Percentiles rank a stretch among this genome's conserved stretches.
These are phyloP conservation scores for Drosophila merina DNA, from an alignment of 2,888 invertebrate species.

Conservation along the genomic window DNA sequence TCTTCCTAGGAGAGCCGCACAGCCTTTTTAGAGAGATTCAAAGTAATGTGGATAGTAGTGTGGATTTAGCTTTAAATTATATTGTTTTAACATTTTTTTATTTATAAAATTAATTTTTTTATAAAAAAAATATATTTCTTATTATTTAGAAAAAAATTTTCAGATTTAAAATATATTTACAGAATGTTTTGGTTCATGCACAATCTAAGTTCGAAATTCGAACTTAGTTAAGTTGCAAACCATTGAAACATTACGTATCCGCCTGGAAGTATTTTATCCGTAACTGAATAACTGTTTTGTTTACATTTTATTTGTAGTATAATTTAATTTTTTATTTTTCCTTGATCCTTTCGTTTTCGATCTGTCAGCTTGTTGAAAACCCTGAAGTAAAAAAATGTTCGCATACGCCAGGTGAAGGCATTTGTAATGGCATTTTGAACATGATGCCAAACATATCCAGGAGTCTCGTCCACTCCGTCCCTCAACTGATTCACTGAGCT, in stretches of 20 bases:
- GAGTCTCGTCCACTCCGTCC: conserved; percentile 91
- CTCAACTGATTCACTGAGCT: conserved; percentile 92
- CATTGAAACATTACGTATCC: background rate
- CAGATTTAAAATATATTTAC: background rate
- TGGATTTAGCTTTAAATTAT: background rate
- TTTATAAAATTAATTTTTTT: background rate
- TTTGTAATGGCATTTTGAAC: conserved; percentile 86
- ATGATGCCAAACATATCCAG: conserved; percentile 95
- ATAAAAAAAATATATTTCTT: background rate
- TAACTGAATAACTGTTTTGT: background rate
- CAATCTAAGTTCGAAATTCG: background rate
- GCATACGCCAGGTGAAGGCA: conserved; percentile 47
- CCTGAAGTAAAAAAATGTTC: conserved; percentile 17
- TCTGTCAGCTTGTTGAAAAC: conserved; percentile 24
- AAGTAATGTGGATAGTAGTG: background rate
- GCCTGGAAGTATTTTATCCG: background rate
- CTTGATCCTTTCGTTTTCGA: background rate
- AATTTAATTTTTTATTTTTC: background rate
- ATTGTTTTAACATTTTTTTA: background rate
- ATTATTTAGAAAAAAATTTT: background rate
- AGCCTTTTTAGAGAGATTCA: conserved; percentile 22
- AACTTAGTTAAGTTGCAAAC: conserved; percentile 9
- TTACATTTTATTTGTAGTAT: background rate
- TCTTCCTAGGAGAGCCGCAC: conserved; percentile 5
- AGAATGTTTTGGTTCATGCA: background rate